These are phyloP conservation scores for Lerista edwardsae DNA, from an alignment of 2,797 vertebrate genomes.

Conservation along the genomic window DNA sequence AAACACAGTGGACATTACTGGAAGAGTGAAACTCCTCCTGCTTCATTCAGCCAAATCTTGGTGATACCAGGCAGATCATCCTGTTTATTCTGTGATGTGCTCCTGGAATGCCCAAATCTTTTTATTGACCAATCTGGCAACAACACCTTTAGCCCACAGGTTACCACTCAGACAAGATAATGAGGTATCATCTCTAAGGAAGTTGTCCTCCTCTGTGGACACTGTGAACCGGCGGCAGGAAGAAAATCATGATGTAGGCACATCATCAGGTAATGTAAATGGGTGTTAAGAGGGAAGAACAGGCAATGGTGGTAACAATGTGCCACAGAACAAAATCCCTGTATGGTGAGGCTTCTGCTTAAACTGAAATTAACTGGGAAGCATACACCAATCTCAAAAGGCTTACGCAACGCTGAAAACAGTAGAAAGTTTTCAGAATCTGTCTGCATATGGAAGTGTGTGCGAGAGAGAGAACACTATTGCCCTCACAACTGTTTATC, in stretches of 20 bases:
- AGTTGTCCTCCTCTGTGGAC: not conserved
- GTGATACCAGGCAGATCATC: too few relatives aligned
- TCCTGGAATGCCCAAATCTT: too few relatives aligned
- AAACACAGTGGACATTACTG: too few relatives aligned
- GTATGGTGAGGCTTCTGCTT: not conserved
- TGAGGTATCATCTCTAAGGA: not conserved
- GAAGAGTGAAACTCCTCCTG: too few relatives aligned
- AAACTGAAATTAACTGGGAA: not conserved
- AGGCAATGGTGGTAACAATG: not conserved
- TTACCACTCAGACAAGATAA: not conserved
- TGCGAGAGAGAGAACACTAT: not conserved
- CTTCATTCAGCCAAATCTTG: too few relatives aligned
- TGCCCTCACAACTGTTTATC: not conserved
- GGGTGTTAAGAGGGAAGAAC: not conserved
- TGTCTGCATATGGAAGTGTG: not conserved
- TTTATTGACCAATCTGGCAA: too few relatives aligned
- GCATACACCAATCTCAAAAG: not conserved
- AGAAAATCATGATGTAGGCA: not conserved
- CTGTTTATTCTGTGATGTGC: too few relatives aligned
- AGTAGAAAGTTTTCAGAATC: too few relatives aligned
- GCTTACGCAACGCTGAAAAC: constrained; percentile 15
- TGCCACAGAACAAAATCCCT: not conserved
- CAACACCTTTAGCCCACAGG: too few relatives aligned
- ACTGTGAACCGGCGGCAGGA: too few relatives aligned
- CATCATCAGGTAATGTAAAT: not conserved